Evolutionary conservation across 2,797 vertebrate species (phyloP).

Genomic region (Anabacerthia variegaticeps): DNA sequence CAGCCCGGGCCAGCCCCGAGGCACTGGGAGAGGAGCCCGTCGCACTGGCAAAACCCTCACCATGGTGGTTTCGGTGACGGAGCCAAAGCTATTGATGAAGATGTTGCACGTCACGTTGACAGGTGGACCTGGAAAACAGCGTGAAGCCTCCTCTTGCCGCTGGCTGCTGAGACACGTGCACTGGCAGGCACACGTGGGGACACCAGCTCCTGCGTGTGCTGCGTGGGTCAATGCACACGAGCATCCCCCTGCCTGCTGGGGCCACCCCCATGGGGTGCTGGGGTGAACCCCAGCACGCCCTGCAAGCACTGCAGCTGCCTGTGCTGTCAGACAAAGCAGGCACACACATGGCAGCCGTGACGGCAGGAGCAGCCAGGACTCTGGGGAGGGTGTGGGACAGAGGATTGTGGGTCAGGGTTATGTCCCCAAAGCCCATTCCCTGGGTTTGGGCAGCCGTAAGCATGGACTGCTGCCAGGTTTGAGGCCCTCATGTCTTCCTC

Average conservation of each 20-base stretch:
- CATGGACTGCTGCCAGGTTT: rapidly evolving
- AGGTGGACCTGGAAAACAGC: slow-evolving; percentile 81
- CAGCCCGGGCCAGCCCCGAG: rapidly evolving
- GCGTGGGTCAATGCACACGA: rapidly evolving
- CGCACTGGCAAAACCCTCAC: slow-evolving; percentile 68
- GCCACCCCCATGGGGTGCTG: rapidly evolving
- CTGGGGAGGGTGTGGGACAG: background rate
- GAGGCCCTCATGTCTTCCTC: background rate
- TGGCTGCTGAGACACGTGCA: background rate
- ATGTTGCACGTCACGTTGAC: slow-evolving; percentile 97
- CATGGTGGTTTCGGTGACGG: slow-evolving; percentile 95
- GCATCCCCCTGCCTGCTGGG: background rate
- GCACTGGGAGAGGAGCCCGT: background rate
- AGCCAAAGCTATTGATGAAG: slow-evolving; percentile 96
- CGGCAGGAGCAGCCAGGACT: rapidly evolving
- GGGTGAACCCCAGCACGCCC: background rate
- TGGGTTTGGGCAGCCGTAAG: background rate
- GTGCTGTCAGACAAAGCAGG: rapidly evolving
- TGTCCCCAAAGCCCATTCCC: background rate
- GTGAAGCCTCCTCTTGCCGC: background rate
- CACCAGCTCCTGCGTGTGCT: rapidly evolving
- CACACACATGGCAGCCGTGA: rapidly evolving
- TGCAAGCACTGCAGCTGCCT: rapidly evolving
- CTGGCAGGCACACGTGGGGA: rapidly evolving
- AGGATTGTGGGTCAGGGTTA: background rate